A percentile compares a stretch with the other conserved stretches of the same genome.
Evolutionary conservation across 2,113 vertebrate genomes (phyloP).

Genomic region (Jaculus jaculus): DNA sequence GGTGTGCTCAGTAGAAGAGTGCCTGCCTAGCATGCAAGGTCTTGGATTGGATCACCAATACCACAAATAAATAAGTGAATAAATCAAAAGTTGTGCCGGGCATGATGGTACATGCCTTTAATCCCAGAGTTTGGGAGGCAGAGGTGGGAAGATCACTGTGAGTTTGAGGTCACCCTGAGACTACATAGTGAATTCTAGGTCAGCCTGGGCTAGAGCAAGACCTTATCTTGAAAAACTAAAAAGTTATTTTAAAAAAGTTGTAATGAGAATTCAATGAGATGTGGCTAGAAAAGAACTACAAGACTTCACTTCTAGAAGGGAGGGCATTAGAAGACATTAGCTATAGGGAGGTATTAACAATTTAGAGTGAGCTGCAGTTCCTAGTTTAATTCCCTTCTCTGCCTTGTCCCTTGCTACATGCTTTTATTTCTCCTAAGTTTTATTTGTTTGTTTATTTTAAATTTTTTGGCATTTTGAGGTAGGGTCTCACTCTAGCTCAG

Average conservation of each 20-base stretch:
- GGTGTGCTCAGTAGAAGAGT: not conserved
- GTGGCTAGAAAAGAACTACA: not conserved
- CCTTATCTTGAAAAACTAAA: too few species aligned
- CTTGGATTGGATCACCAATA: not conserved
- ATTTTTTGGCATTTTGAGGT: too few species aligned
- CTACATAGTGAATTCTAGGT: too few species aligned
- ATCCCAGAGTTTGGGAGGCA: too few species aligned
- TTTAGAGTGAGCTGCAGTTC: not conserved
- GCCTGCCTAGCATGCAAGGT: not conserved
- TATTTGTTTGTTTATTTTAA: too few species aligned
- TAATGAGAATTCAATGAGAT: not conserved
- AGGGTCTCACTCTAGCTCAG: too few species aligned
- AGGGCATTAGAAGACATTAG: not conserved
- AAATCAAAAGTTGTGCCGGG: not conserved
- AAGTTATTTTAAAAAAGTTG: not conserved
- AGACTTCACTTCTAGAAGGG: not conserved
- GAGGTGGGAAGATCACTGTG: too few species aligned
- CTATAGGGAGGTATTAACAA: accelerated
- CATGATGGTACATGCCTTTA: too few species aligned
- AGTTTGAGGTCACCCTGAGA: too few species aligned
- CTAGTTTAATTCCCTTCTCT: not conserved
- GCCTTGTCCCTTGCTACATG: not conserved
- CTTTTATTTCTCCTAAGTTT: not conserved
- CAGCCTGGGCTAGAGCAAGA: too few species aligned
- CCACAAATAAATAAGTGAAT: not conserved